Evolutionary conservation across 1,140 invertebrate genomes (phyloP).

Genomic region (Leptinotarsa lineolata): DNA sequence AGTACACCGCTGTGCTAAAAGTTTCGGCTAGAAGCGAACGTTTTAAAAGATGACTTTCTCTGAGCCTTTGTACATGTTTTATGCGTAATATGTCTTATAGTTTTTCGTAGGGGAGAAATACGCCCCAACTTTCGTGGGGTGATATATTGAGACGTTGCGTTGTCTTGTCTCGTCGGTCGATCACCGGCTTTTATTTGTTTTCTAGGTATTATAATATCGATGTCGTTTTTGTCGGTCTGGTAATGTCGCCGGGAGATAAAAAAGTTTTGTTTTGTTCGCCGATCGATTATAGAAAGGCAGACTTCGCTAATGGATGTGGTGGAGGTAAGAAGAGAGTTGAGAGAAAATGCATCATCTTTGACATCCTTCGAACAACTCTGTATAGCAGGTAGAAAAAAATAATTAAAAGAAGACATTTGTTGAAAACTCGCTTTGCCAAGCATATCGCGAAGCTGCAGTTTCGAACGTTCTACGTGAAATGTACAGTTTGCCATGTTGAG

Average conservation of each 20-base stretch:
- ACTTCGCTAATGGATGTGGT: not conserved
- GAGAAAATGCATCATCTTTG: too few relatives aligned
- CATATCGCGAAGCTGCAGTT: too few relatives aligned
- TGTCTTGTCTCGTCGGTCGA: constrained; percentile 13
- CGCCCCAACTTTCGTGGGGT: constrained; percentile 15
- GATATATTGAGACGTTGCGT: constrained; percentile 17
- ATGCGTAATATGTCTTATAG: constrained; percentile 24
- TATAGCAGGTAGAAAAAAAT: too few relatives aligned
- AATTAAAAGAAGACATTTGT: too few relatives aligned
- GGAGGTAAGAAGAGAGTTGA: not conserved
- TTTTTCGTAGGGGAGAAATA: constrained; percentile 5
- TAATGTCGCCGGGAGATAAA: constrained; percentile 1
- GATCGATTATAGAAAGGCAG: not conserved
- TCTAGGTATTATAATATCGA: constrained; percentile 22
- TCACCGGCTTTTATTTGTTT: constrained; percentile 21
- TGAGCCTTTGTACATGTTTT: constrained; percentile 18
- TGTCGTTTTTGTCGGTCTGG: constrained; percentile 15
- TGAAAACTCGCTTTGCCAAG: too few relatives aligned
- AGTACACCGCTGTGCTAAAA: not conserved
- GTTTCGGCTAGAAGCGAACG: not conserved
- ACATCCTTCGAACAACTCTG: too few relatives aligned
- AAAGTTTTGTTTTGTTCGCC: constrained; percentile 11
- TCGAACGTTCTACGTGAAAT: too few relatives aligned
- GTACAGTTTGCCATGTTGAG: too few relatives aligned
- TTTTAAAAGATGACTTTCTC: constrained; percentile 6